Base-by-base conservation (phyloP, 2,797 vertebrate genomes). In the Onychomys arenicola region DNA sequence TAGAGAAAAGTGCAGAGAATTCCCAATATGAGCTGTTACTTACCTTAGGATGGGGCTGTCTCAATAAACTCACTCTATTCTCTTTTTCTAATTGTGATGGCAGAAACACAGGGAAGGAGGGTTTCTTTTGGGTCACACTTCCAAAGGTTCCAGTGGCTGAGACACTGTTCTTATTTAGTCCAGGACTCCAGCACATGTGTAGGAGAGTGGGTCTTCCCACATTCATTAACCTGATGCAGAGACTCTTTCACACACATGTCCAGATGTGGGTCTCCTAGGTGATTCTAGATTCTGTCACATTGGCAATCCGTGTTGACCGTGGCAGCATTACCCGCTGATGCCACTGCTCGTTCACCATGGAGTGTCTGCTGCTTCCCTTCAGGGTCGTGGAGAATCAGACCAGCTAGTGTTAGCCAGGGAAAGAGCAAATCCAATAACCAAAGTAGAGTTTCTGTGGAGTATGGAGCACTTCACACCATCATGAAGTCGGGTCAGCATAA, bases 1-100 rank as follows among this genome's bases (percentile, higher is more conserved):
- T 69, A 88, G 2, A n/a, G 90, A 55, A 92, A 78, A 92, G 61
- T 14, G 7, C 23, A 3, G 73, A 61, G 49, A 80, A 34, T 43
- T 76, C 40, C 17, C 16, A 16, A 2, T 17, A 0, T 4, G 37
- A 0, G 29, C 10, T 27, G 21, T 7, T 12, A 14, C 55, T 73
- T 75, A 6, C 0, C 12, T 73, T 59, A 43, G 17, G 78, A 46
- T 43, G 19, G 49, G 23, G n/a, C 16, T 71, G 5, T n/a, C 29
- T 82, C 29, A 49, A 7, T 29, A 19, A 75, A 55, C 46, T 25
- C 49, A 17, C n/a, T 57, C 9, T 57, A 6, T 13, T 55, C 34
- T 57, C 6, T 59, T 81, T 59, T 81, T 59, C 34, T 59, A n/a
- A 25, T 25, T 59, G 78, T 59, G 52, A 25, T 40, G 67, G 37